Conservation (phyloP, 2,888 invertebrate genomes). For the Noctua janthe region DNA sequence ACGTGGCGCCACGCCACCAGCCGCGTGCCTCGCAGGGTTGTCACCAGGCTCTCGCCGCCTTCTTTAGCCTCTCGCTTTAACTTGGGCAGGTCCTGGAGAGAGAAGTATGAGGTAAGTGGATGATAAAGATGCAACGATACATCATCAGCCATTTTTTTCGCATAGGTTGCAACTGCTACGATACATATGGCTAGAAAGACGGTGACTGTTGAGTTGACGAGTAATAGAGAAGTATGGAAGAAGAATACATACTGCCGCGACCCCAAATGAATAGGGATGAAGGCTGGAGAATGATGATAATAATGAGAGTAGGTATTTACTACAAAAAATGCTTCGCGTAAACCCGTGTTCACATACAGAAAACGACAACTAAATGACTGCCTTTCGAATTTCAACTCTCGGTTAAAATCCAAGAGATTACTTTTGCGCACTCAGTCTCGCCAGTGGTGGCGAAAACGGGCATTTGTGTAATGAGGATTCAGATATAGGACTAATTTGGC, state of each 20-base stretch:
- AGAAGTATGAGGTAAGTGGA: too few relatives aligned
- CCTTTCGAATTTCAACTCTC: neutral
- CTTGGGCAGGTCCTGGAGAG: constrained; percentile 90
- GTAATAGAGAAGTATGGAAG: neutral
- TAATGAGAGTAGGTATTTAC: neutral
- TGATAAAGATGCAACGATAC: neutral
- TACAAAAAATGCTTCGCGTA: neutral
- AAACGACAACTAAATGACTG: neutral
- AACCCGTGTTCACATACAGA: neutral
- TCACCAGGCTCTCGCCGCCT: constrained; percentile 89
- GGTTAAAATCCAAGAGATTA: neutral
- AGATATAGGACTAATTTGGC: neutral
- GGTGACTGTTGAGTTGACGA: neutral
- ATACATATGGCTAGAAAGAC: too few relatives aligned
- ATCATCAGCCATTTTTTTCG: neutral
- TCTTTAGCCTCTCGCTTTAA: constrained; percentile 88
- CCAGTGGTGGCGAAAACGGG: neutral
- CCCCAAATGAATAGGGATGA: neutral
- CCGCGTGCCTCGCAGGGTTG: constrained; percentile 84
- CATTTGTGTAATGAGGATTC: neutral
- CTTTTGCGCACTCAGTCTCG: neutral
- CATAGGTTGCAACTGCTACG: neutral
- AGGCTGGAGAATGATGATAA: neutral
- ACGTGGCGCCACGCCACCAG: constrained; percentile 89
- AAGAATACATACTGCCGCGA: neutral